Percentiles rank a stretch among this genome's conserved stretches.
These are phyloP conservation scores for Macrotus californicus DNA, from an alignment of 2,113 vertebrate genomes.

Conservation along the genomic window DNA sequence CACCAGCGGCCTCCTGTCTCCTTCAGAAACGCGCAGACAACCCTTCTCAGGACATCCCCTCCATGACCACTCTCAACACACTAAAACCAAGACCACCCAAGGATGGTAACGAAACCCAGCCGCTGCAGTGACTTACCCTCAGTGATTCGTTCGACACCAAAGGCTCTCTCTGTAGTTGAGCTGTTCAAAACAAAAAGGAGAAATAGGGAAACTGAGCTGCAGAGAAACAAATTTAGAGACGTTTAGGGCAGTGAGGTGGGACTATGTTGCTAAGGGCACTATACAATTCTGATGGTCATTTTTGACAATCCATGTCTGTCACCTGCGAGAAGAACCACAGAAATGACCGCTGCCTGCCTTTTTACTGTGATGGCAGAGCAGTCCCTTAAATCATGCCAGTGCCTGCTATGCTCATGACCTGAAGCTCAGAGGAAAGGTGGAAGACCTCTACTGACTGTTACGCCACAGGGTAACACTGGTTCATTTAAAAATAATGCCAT, in stretches of 20 bases:
- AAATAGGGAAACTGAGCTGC: background rate
- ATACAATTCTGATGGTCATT: background rate
- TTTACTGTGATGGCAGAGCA: background rate
- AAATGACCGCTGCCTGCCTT: background rate
- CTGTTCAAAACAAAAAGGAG: conserved; percentile 65
- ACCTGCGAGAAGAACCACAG: background rate
- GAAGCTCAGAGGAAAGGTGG: background rate
- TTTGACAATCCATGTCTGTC: background rate
- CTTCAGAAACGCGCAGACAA: background rate
- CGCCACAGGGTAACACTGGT: background rate
- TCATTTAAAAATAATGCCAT: conserved; percentile 56
- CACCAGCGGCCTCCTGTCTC: background rate
- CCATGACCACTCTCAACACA: background rate
- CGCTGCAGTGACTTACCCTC: conserved; percentile 64
- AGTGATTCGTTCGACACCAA: conserved; percentile 31
- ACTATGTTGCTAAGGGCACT: background rate
- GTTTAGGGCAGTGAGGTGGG: background rate
- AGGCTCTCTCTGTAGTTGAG: conserved; percentile 31
- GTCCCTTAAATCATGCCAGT: background rate
- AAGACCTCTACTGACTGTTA: background rate
- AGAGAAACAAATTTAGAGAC: background rate
- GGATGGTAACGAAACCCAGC: background rate
- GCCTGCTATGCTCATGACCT: background rate
- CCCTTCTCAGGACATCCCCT: too few relatives aligned
- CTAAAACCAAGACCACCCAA: background rate